phyloP scores from a whole-genome alignment of 2,113 vertebrate genomes.

The Mesoclemmys tuberculata region DNA sequence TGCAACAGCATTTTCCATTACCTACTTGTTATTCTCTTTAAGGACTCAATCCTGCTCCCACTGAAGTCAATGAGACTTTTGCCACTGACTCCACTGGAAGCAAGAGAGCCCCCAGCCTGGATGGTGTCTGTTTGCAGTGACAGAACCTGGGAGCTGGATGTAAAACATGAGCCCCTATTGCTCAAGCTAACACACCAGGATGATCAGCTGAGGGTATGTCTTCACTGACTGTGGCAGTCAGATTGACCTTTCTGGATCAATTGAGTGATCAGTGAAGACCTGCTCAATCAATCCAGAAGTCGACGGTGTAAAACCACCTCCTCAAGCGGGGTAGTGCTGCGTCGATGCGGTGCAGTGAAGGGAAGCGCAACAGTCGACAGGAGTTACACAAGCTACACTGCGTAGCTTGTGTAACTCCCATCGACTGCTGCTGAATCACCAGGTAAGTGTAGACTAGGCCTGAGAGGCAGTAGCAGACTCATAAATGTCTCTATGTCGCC shows the following conservation, averaged over 20 bases:
- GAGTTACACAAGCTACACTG: no score
- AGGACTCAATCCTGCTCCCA: not conserved
- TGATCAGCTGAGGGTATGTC: not conserved
- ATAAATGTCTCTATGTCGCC: not conserved
- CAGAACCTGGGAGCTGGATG: not conserved
- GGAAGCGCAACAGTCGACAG: no score
- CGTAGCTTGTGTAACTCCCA: no score
- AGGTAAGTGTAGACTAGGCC: no score
- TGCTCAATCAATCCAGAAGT: no score
- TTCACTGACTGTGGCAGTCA: no score
- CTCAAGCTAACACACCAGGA: not conserved
- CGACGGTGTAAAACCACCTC: no score
- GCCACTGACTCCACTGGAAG: not conserved
- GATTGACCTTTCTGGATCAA: no score
- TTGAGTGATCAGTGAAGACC: no score
- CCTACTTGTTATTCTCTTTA: not conserved
- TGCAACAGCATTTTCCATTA: not conserved
- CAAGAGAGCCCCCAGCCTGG: not conserved
- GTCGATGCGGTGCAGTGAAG: no score
- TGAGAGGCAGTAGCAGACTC: not conserved
- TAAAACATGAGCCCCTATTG: constrained; percentile 21
- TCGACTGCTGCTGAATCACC: no score
- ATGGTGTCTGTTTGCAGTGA: not conserved
- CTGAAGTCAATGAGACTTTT: not conserved
- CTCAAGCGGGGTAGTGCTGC: no score